Percentiles rank a stretch among this genome's conserved stretches.
phyloP scores from a whole-genome alignment of 2,113 vertebrate species.

The Cnemophilus loriae region DNA sequence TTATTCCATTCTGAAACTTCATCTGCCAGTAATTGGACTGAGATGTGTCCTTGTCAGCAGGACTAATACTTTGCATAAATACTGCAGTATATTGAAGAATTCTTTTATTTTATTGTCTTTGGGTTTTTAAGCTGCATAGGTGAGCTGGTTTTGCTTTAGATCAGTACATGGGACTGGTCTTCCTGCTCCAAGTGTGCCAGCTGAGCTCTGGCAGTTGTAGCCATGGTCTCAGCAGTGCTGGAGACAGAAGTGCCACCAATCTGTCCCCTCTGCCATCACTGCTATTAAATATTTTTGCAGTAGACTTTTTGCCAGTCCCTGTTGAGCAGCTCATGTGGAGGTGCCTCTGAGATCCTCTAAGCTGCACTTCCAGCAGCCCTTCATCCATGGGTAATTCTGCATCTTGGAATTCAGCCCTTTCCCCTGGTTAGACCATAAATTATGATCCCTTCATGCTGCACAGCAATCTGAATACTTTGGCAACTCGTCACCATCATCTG shows the following conservation, averaged over 20 bases:
- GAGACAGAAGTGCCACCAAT: not conserved
- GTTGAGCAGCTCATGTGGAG: not conserved
- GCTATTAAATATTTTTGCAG: not conserved
- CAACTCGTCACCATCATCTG: not conserved
- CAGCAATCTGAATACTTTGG: not conserved
- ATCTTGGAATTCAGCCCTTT: not conserved
- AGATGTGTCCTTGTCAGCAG: not conserved
- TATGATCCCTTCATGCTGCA: not conserved
- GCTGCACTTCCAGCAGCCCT: not conserved
- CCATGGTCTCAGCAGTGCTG: not conserved
- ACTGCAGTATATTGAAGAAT: not conserved
- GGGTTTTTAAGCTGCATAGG: not conserved
- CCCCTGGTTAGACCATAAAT: not conserved
- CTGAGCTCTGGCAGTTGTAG: not conserved
- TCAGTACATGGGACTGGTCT: not conserved
- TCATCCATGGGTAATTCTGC: not conserved
- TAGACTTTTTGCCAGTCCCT: not conserved
- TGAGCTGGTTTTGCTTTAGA: not conserved
- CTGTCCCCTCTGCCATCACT: not conserved
- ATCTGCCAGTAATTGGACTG: not conserved
- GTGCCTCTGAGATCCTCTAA: not conserved
- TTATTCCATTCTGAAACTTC: not conserved
- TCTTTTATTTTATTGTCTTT: not conserved
- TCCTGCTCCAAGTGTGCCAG: not conserved
- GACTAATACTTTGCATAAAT: not conserved